Base-by-base conservation (phyloP, 2,888 invertebrate species). In the Laspeyria flexula region DNA sequence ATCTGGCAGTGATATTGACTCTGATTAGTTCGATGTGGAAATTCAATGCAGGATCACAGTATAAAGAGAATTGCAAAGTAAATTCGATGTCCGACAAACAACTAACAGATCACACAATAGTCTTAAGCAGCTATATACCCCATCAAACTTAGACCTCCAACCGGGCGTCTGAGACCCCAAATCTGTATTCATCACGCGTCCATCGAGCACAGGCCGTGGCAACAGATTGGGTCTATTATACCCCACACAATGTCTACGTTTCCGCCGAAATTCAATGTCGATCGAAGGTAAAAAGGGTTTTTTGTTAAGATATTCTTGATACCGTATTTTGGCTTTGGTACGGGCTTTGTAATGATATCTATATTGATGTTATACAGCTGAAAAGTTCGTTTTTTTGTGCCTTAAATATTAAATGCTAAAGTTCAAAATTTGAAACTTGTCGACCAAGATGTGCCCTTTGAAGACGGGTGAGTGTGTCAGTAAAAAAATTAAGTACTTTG, bases 261-360 rank as follows among this genome's bases (percentile, higher is more conserved):
- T 65, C 68, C 67, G 49, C 63, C 64, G 62, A 73, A 76, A 77
- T 73, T 77, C 76, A 71, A 75, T 75, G 75, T 66, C 60, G 63
- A 50, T 16, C 49, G 57, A 60, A 59, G 68, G 71, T 68, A 63
- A 73, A 66, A 68, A 55, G 70, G 74, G 56, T 69, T 68, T 71
- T 66, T 59, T 54, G 54, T 65, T 44, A 38, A 60, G 50, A 52
- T 58, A 54, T 50, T 52, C 59, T 60, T 50, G 58, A 52, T 55
- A 52, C 52, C 58, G 45, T 64, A 64, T 64, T 59, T 52, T 46
- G 44, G 45, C 40, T 46, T 42, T 44, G 40, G 56, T 55, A 47
- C 46, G 53, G 42, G 38, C 52, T 64, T 53, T 45, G 47, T 39
- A 52, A 12, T 34, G 38, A 33, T 39, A 55, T 53, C 51, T 60